Evolutionary conservation across 2,113 vertebrate species (phyloP).

Genomic region (Cettia cetti): DNA sequence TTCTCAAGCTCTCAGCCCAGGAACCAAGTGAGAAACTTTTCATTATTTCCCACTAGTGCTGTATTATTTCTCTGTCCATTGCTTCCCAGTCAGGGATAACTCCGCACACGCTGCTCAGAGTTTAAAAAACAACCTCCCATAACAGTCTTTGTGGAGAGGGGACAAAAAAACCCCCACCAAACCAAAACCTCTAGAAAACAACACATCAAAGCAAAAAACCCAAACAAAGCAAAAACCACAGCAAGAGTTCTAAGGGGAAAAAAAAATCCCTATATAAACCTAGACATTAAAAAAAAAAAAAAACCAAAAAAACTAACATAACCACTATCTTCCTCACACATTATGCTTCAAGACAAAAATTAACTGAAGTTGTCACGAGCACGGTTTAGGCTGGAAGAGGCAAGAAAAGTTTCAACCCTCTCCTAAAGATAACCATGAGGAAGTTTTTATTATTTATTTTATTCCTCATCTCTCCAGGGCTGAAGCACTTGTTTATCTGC

Average conservation of each 20-base stretch:
- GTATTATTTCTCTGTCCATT: background rate
- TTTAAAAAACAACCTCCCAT: background rate
- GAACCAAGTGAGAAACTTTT: background rate
- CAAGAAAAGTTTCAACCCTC: background rate
- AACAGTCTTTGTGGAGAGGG: background rate
- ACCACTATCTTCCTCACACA: background rate
- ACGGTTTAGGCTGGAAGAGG: background rate
- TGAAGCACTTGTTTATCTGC: background rate
- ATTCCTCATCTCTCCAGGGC: background rate
- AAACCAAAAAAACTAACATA: background rate
- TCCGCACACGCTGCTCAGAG: background rate
- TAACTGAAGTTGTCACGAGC: background rate
- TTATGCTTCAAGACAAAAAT: background rate
- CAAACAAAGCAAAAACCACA: background rate
- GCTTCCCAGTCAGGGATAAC: background rate
- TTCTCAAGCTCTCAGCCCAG: background rate
- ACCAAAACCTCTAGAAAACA: background rate
- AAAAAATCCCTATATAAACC: background rate
- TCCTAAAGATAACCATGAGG: background rate
- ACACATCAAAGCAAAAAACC: background rate
- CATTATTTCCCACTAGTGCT: background rate
- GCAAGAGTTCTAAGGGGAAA: background rate
- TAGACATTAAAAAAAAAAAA: background rate
- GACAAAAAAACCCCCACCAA: background rate
- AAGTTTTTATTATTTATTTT: background rate